Evolutionary conservation across 1,140 invertebrate genomes (phyloP), one percentile per base, ranked within the genome.

Genomic region (Drosophila lowei): DNA sequence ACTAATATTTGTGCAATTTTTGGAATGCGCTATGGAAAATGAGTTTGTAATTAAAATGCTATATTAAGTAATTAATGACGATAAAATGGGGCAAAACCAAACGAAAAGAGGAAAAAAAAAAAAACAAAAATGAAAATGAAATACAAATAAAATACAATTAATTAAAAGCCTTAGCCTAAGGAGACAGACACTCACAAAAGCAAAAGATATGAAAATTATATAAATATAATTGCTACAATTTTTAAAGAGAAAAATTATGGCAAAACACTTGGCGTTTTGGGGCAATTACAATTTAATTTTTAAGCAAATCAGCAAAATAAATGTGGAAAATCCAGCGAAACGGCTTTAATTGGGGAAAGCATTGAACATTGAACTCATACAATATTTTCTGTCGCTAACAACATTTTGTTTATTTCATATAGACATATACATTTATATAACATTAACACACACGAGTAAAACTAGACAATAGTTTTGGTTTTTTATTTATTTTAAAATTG

Each of bases 21-120:
- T 52, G 63, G 41, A 50, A 57, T 49, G 55, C 53, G 55, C 53
- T 18, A 18, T 61, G 52, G 41, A 42, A 67, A 64, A 68, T 76
- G 68, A 70, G 80, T 79, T 79, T 84, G 80, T 84, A 85, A 84
- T 84, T 85, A 79, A 84, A 77, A 77, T 50, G 77, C 62, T 77
- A 77, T 84, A 68, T 49, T 84, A 84, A 84, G 79, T 77, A 72
- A 73, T 80, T 70, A 71, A 76, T 62, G 46, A 61, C 56, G 47
- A 64, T 61, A 60, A 68, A 67, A 21, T 42, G 58, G 44, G 46
- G 46, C 43, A 68, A 60, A 25, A 55, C 30, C 55, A 75, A 55
- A 57, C 15, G 28, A 54, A 65, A 11, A 15, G 21, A 25, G n/a
- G 46, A 53, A 41, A 54, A 59, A 41, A 59, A 25, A 49, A 57